These are phyloP conservation scores for Acleris emargana DNA, from an alignment of 2,888 invertebrate species.

Conservation along the genomic window DNA sequence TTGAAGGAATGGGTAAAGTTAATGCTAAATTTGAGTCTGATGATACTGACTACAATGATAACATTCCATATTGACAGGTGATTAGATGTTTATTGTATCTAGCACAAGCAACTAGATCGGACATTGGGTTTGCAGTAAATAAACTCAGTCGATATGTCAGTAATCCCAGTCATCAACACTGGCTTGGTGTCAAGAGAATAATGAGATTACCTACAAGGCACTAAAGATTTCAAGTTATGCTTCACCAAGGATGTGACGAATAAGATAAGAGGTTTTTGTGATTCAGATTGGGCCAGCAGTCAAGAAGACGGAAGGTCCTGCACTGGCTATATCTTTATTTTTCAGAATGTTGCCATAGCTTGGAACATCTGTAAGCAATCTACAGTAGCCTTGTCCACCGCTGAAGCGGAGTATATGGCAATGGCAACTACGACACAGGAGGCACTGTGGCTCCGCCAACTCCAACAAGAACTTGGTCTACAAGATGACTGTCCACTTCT, in stretches of 20 bases:
- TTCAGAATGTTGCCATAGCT: constrained; percentile 39
- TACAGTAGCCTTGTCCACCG: constrained; percentile 43
- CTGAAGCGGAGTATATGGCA: constrained; percentile 47
- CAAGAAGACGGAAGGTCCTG: constrained; percentile 37
- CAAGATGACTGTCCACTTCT: neutral
- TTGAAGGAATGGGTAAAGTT: constrained; percentile 1
- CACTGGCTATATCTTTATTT: constrained; percentile 36
- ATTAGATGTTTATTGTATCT: too few relatives aligned
- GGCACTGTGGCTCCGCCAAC: constrained; percentile 38
- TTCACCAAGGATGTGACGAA: constrained; percentile 8
- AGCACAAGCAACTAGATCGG: constrained; percentile 26
- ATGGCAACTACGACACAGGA: constrained; percentile 37
- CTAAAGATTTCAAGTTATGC: constrained; percentile 3
- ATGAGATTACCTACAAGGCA: constrained; percentile 10
- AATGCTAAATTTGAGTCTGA: constrained; percentile 28
- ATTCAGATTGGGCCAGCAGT: constrained; percentile 37
- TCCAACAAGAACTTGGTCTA: neutral
- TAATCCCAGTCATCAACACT: constrained; percentile 23
- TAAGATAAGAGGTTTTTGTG: constrained; percentile 28
- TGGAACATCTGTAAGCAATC: constrained; percentile 40
- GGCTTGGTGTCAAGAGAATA: constrained; percentile 20
- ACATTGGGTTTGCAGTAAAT: constrained; percentile 27
- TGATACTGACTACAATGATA: constrained; percentile 21
- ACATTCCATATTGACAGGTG: too few relatives aligned
- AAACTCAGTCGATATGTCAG: constrained; percentile 10